These are phyloP conservation scores for Hippopotamyrus pictus DNA, from an alignment of 2,797 vertebrate species.

Conservation along the genomic window DNA sequence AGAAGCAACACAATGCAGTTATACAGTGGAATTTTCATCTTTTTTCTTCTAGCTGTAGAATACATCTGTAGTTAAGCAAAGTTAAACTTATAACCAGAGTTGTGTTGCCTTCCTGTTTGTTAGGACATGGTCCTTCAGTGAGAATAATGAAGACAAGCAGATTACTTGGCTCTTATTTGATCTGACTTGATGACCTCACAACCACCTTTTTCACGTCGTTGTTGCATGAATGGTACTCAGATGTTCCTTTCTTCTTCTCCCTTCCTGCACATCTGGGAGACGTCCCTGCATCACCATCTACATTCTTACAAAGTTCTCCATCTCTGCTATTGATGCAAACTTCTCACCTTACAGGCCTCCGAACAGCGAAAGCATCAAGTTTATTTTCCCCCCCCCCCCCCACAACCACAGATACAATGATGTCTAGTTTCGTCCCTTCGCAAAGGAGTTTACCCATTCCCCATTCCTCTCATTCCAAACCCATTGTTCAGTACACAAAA, in stretches of 20 bases:
- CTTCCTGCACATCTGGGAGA: background rate
- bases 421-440: background rate
- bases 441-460: background rate
- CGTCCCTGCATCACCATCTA: background rate
- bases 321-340: background rate
- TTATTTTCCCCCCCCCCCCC: background rate
- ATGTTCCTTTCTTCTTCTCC: background rate
- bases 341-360: background rate
- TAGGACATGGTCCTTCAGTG: background rate
- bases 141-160: background rate
- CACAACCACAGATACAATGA: background rate
- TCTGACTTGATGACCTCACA: background rate
- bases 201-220: background rate
- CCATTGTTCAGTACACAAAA: background rate
- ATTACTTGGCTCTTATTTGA: background rate
- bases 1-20: background rate
- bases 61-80: background rate
- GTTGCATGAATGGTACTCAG: background rate
- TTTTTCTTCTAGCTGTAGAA: background rate
- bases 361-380: background rate
- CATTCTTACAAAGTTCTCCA: background rate
- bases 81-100: background rate
- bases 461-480: background rate
- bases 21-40: background rate
- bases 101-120: background rate